Evolutionary conservation across 2,888 invertebrate species (phyloP).

Genomic region (Euspilapteryx auroguttella): DNA sequence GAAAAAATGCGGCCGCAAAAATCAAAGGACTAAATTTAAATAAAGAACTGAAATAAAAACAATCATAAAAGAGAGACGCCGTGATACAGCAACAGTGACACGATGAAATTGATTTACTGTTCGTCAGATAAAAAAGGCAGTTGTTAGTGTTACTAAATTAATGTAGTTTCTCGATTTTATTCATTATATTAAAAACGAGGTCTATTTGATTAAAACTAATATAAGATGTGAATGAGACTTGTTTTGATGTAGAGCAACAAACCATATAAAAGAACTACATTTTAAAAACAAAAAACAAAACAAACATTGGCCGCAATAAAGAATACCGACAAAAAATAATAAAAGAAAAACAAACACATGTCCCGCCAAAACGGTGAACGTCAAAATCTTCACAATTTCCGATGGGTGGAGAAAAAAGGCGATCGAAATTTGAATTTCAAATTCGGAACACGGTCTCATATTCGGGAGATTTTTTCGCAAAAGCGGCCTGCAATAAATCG

Average conservation of each 20-base stretch:
- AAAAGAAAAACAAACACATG: constrained; percentile 29
- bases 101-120: constrained; percentile 38
- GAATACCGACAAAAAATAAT: constrained; percentile 9
- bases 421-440: constrained; percentile 55
- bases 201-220: no score
- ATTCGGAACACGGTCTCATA: constrained; percentile 45
- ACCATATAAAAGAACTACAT: constrained; percentile 6
- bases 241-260: no score
- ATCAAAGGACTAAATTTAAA: no score
- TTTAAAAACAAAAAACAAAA: constrained; percentile 9
- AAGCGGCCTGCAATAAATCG: constrained; percentile 49
- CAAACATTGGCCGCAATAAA: no score
- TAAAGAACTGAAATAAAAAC: no score
- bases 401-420: constrained; percentile 40
- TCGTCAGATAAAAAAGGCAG: constrained; percentile 16
- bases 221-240: no score
- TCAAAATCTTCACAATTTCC: constrained; percentile 58
- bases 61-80: no score
- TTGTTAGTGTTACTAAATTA: no score
- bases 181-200: no score
- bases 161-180: no score
- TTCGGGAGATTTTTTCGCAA: constrained; percentile 46
- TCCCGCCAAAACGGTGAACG: constrained; percentile 32
- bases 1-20: no score
- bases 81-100: constrained; percentile 26